phyloP scores from a whole-genome alignment of 2,888 invertebrate genomes.

The Pachliopta kotzebuea region DNA sequence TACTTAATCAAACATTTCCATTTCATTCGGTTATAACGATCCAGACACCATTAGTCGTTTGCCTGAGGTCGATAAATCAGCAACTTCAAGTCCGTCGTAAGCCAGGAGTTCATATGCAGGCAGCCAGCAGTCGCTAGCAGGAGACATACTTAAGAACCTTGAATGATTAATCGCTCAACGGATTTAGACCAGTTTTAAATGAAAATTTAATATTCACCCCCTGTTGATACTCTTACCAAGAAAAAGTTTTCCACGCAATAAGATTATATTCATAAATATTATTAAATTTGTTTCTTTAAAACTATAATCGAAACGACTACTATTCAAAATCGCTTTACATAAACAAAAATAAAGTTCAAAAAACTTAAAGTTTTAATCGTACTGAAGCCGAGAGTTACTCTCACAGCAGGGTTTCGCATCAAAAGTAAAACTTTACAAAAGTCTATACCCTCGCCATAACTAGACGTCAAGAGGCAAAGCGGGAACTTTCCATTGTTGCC shows the following conservation, averaged over 20 bases:
- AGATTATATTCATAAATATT: not conserved
- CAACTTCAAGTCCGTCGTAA: conserved; percentile 38
- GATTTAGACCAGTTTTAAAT: conserved; percentile 25
- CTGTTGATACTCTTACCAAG: not conserved
- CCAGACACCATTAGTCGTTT: conserved; percentile 36
- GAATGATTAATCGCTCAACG: conserved; percentile 25
- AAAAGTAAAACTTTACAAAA: conserved; percentile 40
- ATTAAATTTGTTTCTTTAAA: not conserved
- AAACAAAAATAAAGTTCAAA: conserved; percentile 18
- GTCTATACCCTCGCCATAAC: conserved; percentile 38
- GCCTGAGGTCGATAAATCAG: conserved; percentile 47
- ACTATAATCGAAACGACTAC: not conserved
- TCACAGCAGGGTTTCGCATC: conserved; percentile 35
- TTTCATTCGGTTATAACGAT: conserved; percentile 31
- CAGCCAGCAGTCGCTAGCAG: conserved; percentile 21
- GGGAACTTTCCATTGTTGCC: conserved; percentile 59
- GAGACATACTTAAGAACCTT: conserved; percentile 25
- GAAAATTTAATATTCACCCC: conserved; percentile 25
- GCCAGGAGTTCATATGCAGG: conserved; percentile 40
- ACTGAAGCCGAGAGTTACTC: conserved; percentile 39
- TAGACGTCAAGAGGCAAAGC: conserved; percentile 60
- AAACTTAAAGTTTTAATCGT: conserved; percentile 25
- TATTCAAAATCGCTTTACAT: conserved; percentile 7
- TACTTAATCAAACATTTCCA: conserved; percentile 20
- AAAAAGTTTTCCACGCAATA: not conserved